phyloP scores from a whole-genome alignment of 2,888 invertebrate genomes.

The Homarus gammarus region DNA sequence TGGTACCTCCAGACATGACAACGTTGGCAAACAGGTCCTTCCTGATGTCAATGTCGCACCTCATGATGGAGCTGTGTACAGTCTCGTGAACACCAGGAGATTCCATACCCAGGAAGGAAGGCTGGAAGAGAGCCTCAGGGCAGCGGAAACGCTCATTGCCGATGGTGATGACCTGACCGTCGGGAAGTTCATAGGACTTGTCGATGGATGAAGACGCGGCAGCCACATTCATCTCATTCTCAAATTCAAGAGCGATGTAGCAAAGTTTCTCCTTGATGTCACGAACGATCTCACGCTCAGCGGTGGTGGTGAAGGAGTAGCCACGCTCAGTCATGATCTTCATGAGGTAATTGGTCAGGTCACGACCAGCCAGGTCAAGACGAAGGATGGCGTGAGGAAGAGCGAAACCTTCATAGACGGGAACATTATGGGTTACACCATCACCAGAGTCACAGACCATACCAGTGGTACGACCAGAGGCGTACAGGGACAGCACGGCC shows the following conservation, averaged over 20 bases:
- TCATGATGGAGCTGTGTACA: constrained; percentile 86
- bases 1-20: constrained; percentile 77
- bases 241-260: constrained; percentile 65
- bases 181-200: constrained; percentile 95
- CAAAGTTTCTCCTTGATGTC: constrained; percentile 73
- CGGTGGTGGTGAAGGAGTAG: constrained; percentile 72
- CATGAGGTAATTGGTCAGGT: constrained; percentile 62
- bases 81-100: constrained; percentile 83
- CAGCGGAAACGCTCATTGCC: constrained; percentile 95
- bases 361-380: constrained; percentile 71
- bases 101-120: constrained; percentile 85
- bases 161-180: constrained; percentile 94
- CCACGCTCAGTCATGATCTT: constrained; percentile 72
- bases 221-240: constrained; percentile 66
- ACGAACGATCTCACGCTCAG: constrained; percentile 69
- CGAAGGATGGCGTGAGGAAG: constrained; percentile 69
- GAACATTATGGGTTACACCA: constrained; percentile 52
- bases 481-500: constrained; percentile 81
- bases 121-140: constrained; percentile 86
- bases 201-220: constrained; percentile 93
- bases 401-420: constrained; percentile 64
- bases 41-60: constrained; percentile 88
- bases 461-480: constrained; percentile 81
- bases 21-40: constrained; percentile 77
- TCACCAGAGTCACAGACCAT: constrained; percentile 63